Percentiles rank a stretch among this genome's conserved stretches.
Conservation (phyloP, 2,113 vertebrate species). For the Xyliphius kryptos region DNA sequence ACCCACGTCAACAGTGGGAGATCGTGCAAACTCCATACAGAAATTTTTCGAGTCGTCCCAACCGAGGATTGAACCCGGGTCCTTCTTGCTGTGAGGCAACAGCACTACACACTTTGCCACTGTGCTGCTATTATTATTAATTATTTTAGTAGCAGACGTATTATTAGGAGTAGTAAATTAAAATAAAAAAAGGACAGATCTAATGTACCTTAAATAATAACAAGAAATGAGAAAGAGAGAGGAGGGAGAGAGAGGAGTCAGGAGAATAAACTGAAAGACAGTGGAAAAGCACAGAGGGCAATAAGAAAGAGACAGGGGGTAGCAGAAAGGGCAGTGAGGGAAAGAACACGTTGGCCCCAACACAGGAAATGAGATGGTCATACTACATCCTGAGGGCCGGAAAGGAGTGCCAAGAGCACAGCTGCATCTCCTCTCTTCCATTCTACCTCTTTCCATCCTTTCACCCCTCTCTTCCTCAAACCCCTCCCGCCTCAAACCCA, state of each 20-base stretch:
- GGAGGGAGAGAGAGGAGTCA: neutral
- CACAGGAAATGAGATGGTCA: conserved; percentile 55
- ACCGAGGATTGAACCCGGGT: too few relatives aligned
- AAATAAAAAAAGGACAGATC: too few relatives aligned
- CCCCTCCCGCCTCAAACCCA: neutral
- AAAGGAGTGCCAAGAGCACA: conserved; percentile 39
- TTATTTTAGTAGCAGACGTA: too few relatives aligned
- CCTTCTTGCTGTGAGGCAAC: too few relatives aligned
- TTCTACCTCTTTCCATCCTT: conserved; percentile 35
- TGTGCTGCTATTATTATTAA: too few relatives aligned
- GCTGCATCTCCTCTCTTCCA: conserved; percentile 37
- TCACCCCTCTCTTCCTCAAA: conserved; percentile 30
- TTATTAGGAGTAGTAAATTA: neutral
- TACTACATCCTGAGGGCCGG: conserved; percentile 39
- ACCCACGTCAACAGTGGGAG: too few relatives aligned
- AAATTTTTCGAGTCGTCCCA: too few relatives aligned
- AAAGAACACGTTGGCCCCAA: conserved; percentile 39
- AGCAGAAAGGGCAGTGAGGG: conserved; percentile 7
- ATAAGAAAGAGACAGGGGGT: neutral
- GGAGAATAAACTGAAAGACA: conserved; percentile 6
- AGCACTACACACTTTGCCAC: too few relatives aligned
- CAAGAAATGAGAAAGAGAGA: too few relatives aligned
- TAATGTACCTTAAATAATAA: too few relatives aligned
- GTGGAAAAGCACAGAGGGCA: neutral
- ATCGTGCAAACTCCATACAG: too few relatives aligned